These are phyloP conservation scores for Lutraria rhynchaena DNA, from an alignment of 1,140 invertebrate genomes.

Conservation along the genomic window DNA sequence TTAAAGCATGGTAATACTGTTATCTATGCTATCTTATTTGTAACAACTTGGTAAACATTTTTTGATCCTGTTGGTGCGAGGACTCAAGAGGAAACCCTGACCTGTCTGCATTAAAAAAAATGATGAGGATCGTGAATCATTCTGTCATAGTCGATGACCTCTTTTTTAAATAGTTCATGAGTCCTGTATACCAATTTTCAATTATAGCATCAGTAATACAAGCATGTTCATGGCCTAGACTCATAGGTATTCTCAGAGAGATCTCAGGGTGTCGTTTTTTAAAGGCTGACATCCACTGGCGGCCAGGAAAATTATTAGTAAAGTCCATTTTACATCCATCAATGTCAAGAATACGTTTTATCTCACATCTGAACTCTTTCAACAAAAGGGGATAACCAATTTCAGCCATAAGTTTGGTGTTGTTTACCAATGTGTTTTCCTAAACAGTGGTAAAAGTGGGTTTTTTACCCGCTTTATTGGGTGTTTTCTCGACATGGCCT, in stretches of 20 bases:
- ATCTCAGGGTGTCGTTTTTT: slow-evolving; percentile 3
- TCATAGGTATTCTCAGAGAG: slow-evolving; percentile 11
- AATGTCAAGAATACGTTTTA: slow-evolving; percentile 39
- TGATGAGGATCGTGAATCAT: slow-evolving; percentile 8
- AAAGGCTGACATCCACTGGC: slow-evolving; percentile 4
- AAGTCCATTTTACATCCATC: slow-evolving; percentile 17
- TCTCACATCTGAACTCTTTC: neutral
- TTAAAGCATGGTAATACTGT: slow-evolving; percentile 13
- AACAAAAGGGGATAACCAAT: neutral
- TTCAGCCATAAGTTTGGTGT: slow-evolving; percentile 1
- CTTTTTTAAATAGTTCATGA: slow-evolving; percentile 20
- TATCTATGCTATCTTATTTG: slow-evolving; percentile 8
- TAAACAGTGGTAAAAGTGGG: neutral
- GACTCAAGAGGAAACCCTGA: slow-evolving; percentile 10
- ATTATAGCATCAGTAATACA: slow-evolving; percentile 1
- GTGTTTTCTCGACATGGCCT: neutral
- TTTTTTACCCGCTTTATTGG: neutral
- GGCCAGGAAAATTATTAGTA: slow-evolving; percentile 13
- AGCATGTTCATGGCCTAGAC: slow-evolving; percentile 14
- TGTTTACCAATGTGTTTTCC: slow-evolving; percentile 7
- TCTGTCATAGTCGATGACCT: neutral
- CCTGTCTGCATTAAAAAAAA: slow-evolving; percentile 7
- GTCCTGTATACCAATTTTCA: neutral
- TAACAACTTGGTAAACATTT: slow-evolving; percentile 10
- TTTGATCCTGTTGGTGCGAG: neutral